These are phyloP conservation scores for Calephelis virginiensis DNA, from an alignment of 1,140 invertebrate species.

Conservation along the genomic window DNA sequence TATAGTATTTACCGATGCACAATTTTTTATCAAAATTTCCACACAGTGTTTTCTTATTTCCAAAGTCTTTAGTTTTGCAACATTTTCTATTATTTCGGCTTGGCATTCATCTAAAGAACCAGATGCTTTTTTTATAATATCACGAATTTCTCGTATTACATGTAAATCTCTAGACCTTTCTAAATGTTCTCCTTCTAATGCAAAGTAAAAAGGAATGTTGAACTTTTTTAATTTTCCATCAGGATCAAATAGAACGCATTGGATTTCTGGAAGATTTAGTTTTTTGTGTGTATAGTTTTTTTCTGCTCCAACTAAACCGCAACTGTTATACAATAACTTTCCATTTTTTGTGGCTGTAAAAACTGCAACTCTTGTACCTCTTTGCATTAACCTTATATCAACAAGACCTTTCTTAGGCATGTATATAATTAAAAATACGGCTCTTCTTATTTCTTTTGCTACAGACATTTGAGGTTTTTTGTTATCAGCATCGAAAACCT, in stretches of 20 bases:
- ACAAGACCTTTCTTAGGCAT: conserved; percentile 69
- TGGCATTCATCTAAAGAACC: conserved; percentile 73
- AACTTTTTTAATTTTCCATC: conserved; percentile 90
- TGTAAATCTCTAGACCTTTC: conserved; percentile 92
- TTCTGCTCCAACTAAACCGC: conserved; percentile 86
- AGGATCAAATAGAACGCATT: conserved; percentile 90
- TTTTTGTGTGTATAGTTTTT: conserved; percentile 67
- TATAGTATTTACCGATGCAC: conserved; percentile 79
- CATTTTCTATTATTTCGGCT: conserved; percentile 72
- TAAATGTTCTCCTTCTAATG: conserved; percentile 92
- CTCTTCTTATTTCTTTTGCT: conserved; percentile 59
- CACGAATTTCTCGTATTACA: conserved; percentile 88
- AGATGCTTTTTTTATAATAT: conserved; percentile 79
- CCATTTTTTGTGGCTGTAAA: conserved; percentile 93
- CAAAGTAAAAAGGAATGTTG: conserved; percentile 93
- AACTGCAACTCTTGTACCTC: conserved; percentile 92
- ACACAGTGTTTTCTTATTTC: conserved; percentile 85
- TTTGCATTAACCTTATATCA: conserved; percentile 79
- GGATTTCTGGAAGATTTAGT: conserved; percentile 81
- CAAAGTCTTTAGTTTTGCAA: conserved; percentile 85
- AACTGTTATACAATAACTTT: conserved; percentile 87
- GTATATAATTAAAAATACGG: conserved; percentile 66
- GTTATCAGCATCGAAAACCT: conserved; percentile 68
- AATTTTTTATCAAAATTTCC: conserved; percentile 84
- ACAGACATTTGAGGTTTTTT: conserved; percentile 63